Conservation (phyloP, 2,888 invertebrate genomes). For the Nephrotoma flavescens region DNA sequence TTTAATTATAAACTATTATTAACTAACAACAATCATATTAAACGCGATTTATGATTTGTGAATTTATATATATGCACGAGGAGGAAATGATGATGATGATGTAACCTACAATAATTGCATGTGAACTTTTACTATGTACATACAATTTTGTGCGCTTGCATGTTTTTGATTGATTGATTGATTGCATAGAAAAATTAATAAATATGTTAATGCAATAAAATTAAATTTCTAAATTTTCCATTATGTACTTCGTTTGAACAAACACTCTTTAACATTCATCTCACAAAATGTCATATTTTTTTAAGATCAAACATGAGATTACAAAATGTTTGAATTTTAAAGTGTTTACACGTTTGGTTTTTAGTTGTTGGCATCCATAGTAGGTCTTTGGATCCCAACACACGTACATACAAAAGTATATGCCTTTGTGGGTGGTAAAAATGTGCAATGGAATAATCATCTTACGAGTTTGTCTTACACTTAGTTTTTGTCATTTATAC, state of each 20-base stretch:
- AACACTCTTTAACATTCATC: neutral
- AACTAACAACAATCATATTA: neutral
- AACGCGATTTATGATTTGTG: neutral
- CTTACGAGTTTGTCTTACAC: neutral
- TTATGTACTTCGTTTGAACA: neutral
- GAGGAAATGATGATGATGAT: neutral
- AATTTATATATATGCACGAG: neutral
- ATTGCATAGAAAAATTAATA: neutral
- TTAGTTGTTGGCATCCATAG: neutral
- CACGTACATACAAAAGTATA: neutral
- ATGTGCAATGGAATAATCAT: neutral
- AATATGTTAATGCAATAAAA: neutral
- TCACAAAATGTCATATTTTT: neutral
- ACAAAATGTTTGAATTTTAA: neutral
- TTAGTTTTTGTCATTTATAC: too few species aligned
- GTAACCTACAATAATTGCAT: neutral
- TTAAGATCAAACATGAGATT: neutral
- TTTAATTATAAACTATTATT: too few species aligned
- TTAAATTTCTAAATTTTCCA: neutral
- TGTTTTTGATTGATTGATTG: neutral
- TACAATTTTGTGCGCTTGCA: neutral
- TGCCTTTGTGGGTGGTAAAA: neutral
- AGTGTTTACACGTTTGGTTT: neutral
- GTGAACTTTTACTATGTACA: neutral
- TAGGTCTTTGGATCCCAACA: neutral